Evolutionary conservation across 37 sponge, comb jelly and placozoan species (phyloP).

Genomic region (Amphimedon queenslandica): DNA sequence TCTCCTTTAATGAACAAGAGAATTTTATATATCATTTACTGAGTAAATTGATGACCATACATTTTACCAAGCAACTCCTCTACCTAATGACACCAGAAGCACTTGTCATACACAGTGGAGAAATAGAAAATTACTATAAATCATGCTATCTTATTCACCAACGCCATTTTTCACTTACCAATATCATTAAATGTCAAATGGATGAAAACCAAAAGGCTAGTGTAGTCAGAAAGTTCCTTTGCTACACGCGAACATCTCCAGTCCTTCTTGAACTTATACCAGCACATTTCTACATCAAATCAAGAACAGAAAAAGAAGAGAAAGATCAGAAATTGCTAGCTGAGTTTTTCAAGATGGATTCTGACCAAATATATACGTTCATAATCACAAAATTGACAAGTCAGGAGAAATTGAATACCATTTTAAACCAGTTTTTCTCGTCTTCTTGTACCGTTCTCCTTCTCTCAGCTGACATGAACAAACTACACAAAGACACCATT

Average conservation of each 20-base stretch:
- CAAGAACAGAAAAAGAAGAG: no score
- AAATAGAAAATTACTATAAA: conserved; percentile 4
- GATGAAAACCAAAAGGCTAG: no score
- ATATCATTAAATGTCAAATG: not conserved
- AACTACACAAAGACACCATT: conserved; percentile 7
- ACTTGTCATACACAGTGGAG: conserved; percentile 14
- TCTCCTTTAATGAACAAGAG: no score
- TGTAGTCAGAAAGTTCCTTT: no score
- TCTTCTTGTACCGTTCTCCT: not conserved
- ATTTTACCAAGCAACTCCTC: conserved; percentile 19
- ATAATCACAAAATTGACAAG: not conserved
- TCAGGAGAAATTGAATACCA: no score
- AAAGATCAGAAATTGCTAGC: no score
- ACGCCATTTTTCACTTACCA: not conserved
- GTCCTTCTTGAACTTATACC: not conserved
- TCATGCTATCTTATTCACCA: conserved; percentile 29
- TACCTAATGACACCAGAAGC: conserved; percentile 59
- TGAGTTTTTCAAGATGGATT: not conserved
- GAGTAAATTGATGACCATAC: no score
- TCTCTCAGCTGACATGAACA: not conserved
- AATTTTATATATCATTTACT: no score
- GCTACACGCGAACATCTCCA: not conserved
- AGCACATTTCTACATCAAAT: not conserved
- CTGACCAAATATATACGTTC: not conserved
- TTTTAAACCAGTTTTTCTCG: no score